Percentiles rank a stretch among this genome's conserved stretches.
Evolutionary conservation across 2,797 vertebrate species (phyloP).

Genomic region (Lophius americanus): DNA sequence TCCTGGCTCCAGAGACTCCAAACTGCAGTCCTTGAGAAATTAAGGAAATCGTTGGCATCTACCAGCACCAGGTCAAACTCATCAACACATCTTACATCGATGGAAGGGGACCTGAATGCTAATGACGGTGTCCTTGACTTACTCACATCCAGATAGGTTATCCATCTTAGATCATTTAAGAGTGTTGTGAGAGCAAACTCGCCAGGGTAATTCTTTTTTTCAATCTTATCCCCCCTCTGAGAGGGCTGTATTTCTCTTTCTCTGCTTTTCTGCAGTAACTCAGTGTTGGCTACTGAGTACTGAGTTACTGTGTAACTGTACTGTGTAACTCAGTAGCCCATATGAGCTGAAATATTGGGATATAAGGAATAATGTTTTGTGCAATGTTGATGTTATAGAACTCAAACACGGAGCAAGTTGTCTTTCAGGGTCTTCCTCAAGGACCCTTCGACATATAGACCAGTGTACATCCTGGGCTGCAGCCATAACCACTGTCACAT

Average conservation of each 20-base stretch:
- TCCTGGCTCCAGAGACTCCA: slow-evolving; percentile 52
- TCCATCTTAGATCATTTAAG: slow-evolving; percentile 52
- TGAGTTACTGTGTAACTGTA: too few relatives aligned
- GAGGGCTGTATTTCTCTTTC: slow-evolving; percentile 2
- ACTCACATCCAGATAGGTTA: slow-evolving; percentile 46
- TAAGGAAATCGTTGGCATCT: slow-evolving; percentile 65
- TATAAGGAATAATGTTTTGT: too few relatives aligned
- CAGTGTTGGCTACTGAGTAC: too few relatives aligned
- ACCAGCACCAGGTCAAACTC: slow-evolving; percentile 74
- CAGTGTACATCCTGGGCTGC: too few relatives aligned
- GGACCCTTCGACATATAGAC: too few relatives aligned
- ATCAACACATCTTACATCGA: slow-evolving; percentile 66
- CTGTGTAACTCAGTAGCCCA: too few relatives aligned
- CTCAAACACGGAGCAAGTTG: too few relatives aligned
- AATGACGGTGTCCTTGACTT: slow-evolving; percentile 72
- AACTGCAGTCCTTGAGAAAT: slow-evolving; percentile 65
- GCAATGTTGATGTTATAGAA: too few relatives aligned
- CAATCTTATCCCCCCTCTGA: slow-evolving; percentile 11
- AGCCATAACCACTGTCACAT: too few relatives aligned
- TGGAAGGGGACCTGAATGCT: slow-evolving; percentile 65
- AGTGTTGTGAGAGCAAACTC: slow-evolving; percentile 18
- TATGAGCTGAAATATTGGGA: too few relatives aligned
- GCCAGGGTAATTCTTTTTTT: slow-evolving; percentile 24
- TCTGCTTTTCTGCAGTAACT: slow-evolving; percentile 5
- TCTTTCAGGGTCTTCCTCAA: too few relatives aligned